Conservation (phyloP, 1,140 invertebrate genomes). For the Palaemon carinicauda region DNA sequence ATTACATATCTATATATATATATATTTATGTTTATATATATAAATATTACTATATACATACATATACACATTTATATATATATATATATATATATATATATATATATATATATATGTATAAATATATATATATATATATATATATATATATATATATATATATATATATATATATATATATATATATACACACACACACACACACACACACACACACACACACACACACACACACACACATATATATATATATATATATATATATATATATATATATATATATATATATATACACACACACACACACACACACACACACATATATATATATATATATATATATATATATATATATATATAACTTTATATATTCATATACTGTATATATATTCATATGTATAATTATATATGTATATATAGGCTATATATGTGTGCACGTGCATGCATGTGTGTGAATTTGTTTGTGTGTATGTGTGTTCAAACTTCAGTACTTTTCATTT, state of each 20-base stretch:
- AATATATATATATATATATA: too few relatives aligned
- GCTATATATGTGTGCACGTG: too few relatives aligned
- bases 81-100: too few relatives aligned
- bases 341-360: background rate
- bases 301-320: background rate
- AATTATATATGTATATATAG: background rate
- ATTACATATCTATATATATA: too few relatives aligned
- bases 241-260: constrained; percentile 2
- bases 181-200: background rate
- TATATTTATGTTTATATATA: too few relatives aligned
- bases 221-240: background rate
- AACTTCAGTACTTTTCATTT: too few relatives aligned
- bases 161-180: background rate
- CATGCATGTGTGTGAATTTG: too few relatives aligned
- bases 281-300: background rate
- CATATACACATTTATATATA: too few relatives aligned
- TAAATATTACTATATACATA: too few relatives aligned
- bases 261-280: background rate
- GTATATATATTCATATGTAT: background rate
- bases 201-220: background rate
- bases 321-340: background rate
- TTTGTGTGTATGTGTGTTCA: too few relatives aligned
- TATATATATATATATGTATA: too few relatives aligned
- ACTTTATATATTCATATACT: background rate
- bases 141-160: too few relatives aligned